Percentiles rank a stretch among this genome's conserved stretches.
Conservation (phyloP, 2,797 vertebrate species). For the Scyliorhinus canicula region DNA sequence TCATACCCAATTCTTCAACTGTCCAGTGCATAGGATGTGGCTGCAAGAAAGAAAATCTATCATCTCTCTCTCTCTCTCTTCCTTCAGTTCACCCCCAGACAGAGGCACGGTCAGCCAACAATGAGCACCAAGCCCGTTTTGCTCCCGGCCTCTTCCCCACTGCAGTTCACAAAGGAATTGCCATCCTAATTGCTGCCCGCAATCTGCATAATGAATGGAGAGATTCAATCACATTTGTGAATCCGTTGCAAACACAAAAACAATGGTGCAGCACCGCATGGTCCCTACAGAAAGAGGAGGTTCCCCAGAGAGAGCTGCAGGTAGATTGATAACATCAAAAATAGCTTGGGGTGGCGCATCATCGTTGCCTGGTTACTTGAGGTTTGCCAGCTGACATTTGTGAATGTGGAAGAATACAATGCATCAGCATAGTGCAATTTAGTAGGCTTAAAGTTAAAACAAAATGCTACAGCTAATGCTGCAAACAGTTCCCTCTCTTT, state of each 20-base stretch:
- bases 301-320: neutral
- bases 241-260: neutral
- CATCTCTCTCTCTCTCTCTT: neutral
- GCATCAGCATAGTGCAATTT: neutral
- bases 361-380: neutral
- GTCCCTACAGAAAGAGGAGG: neutral
- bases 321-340: conserved; percentile 10
- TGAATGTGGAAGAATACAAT: neutral
- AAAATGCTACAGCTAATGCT: neutral
- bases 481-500: neutral
- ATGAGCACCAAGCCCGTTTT: neutral
- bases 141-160: neutral
- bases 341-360: neutral
- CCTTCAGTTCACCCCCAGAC: neutral
- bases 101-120: neutral
- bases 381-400: neutral
- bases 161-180: neutral
- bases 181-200: conserved; percentile 4
- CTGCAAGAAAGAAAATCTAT: neutral
- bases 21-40: neutral
- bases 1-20: neutral
- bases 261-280: neutral
- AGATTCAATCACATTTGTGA: neutral
- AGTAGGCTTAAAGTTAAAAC: neutral
- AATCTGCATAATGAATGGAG: conserved; percentile 24